These are phyloP conservation scores for Drosophila triauraria DNA, from an alignment of 1,140 invertebrate genomes.

Conservation along the genomic window DNA sequence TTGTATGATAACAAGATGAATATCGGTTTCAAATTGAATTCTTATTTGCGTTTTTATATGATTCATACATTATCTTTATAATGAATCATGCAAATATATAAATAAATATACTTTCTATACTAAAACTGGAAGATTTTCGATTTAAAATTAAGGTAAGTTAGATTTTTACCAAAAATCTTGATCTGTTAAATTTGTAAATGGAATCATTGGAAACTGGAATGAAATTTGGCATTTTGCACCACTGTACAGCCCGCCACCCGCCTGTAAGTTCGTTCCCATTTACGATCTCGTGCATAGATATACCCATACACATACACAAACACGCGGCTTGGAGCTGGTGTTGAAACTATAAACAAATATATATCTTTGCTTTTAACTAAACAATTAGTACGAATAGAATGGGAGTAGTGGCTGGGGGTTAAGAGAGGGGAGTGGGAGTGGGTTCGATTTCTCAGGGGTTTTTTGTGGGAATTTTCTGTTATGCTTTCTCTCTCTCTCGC, in stretches of 20 bases:
- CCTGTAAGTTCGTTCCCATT: constrained; percentile 22
- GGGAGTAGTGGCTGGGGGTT: not conserved
- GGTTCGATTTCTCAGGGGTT: constrained; percentile 13
- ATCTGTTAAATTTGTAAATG: not conserved
- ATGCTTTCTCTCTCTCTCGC: not conserved
- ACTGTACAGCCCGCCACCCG: constrained; percentile 9
- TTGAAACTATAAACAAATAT: constrained; percentile 68
- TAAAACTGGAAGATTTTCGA: not conserved
- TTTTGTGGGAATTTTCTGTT: constrained; percentile 61
- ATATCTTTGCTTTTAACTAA: constrained; percentile 52
- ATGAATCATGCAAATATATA: too few relatives aligned
- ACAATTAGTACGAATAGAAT: constrained; percentile 51
- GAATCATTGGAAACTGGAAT: not conserved
- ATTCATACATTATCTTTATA: too few relatives aligned
- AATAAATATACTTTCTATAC: not conserved
- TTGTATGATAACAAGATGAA: too few relatives aligned
- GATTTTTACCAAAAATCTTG: not conserved
- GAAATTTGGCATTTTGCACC: not conserved
- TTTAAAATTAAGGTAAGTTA: not conserved
- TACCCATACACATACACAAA: constrained; percentile 22
- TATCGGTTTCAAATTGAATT: too few relatives aligned
- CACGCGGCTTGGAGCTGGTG: constrained; percentile 35
- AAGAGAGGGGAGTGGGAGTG: constrained; percentile 1
- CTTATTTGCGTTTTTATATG: too few relatives aligned
- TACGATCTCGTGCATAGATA: constrained; percentile 21